Evolutionary conservation across 2,797 vertebrate genomes (phyloP), one percentile per base, ranked within the genome.

Genomic region (Gadopsis bispinosus): DNA sequence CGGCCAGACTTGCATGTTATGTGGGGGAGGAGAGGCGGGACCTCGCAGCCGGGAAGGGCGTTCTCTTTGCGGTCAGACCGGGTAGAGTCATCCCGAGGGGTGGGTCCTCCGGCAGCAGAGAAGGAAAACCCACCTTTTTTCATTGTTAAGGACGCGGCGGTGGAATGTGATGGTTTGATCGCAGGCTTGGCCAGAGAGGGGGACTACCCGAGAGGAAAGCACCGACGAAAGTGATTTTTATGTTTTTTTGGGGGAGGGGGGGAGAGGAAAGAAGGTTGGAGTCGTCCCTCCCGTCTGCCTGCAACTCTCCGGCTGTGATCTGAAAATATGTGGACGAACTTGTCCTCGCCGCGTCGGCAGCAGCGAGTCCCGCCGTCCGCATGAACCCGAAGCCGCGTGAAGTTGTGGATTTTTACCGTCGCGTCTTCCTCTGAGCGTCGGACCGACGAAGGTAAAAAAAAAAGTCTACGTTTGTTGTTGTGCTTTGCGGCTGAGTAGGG

Each of bases 161-260:
- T 88, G 95, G 94, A 95, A 95, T 96, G 95, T 92, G 92, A 94
- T 94, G 94, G 93, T 96, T 95, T 94, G 93, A 94, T 92, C 88
- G 86, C 20, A 35, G 37, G 84, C 90, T 86, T 86, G 91, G 77
- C 83, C 87, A 82, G 89, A 89, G 91, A 92, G 91, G 85, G 90
- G 83, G 83, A 79, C 91, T 83, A 92, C 84, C 81, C 80, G 80
- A 87, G 82, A 86, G 88, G 78, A 87, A 86, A 85, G 75, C 56
- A 88, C 75, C 76, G 75, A 88, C 75, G 65, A 86, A 58, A 71
- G 83, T 66, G 71, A 55, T 59, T 69, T 26, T 26, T 26, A 26
- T 26, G 26, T 26, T 26, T 26, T 26, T 26, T 26, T 26, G 26
- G 26, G 26, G 26, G 26, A 2, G 26, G 26, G 26, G 26, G 26